These are phyloP conservation scores for Orthonychiurus folsomi DNA, from an alignment of 2,888 invertebrate species.

Conservation along the genomic window DNA sequence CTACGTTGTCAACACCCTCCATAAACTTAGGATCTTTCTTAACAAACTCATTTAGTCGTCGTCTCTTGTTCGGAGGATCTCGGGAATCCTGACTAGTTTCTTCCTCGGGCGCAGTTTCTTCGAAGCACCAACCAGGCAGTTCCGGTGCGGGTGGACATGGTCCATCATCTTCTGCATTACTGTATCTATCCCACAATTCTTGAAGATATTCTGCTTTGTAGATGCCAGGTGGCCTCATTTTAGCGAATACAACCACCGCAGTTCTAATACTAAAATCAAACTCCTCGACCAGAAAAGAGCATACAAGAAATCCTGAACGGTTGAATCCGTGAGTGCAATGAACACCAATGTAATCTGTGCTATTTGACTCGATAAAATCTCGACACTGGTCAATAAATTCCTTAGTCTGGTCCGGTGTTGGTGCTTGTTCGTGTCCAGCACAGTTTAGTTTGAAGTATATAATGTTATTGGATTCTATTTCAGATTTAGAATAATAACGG, in stretches of 20 bases:
- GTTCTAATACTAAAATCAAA: constrained; percentile 75
- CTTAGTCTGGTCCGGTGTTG: constrained; percentile 70
- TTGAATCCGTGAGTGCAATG: constrained; percentile 99
- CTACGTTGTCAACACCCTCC: constrained; percentile 74
- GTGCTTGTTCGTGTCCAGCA: constrained; percentile 86
- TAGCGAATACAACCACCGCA: constrained; percentile 67
- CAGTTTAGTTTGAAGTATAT: constrained; percentile 82
- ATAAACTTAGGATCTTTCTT: constrained; percentile 68
- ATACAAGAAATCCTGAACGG: constrained; percentile 89
- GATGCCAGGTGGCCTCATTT: constrained; percentile 79
- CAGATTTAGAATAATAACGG: constrained; percentile 79
- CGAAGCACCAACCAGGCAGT: constrained; percentile 81
- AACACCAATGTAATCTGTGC: constrained; percentile 68
- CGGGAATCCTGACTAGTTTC: constrained; percentile 39
- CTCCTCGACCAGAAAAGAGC: constrained; percentile 78
- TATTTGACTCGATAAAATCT: constrained; percentile 67
- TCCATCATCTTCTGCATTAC: constrained; percentile 56
- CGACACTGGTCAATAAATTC: constrained; percentile 73
- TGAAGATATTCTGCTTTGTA: constrained; percentile 92
- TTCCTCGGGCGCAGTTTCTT: constrained; percentile 48
- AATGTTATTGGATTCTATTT: constrained; percentile 65
- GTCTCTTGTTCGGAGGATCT: constrained; percentile 18
- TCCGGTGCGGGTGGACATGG: constrained; percentile 71
- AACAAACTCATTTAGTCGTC: constrained; percentile 46
- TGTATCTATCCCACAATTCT: constrained; percentile 75